A percentile compares a stretch with the other conserved stretches of the same genome.
These are phyloP conservation scores for Eupleurogrammus muticus DNA, from an alignment of 2,797 vertebrate genomes.

Conservation along the genomic window DNA sequence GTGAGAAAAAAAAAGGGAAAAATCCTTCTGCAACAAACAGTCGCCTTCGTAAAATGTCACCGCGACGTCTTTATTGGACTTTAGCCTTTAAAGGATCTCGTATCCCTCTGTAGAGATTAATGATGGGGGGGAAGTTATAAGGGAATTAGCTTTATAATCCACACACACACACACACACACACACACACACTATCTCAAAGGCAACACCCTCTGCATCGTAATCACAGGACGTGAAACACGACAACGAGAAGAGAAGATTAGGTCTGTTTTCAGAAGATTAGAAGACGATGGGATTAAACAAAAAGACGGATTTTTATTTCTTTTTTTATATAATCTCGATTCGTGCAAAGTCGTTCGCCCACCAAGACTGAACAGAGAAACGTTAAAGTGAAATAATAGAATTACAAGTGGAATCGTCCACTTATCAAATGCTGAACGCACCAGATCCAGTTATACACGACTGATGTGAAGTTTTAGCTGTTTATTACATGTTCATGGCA, in stretches of 20 bases:
- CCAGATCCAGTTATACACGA: conserved; percentile 24
- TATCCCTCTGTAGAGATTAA: conserved; percentile 69
- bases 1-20: too few relatives aligned
- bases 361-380: too few relatives aligned
- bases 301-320: too few relatives aligned
- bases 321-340: too few relatives aligned
- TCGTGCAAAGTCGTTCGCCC: too few relatives aligned
- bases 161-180: too few relatives aligned
- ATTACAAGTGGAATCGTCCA: conserved; percentile 50
- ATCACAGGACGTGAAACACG: conserved; percentile 45
- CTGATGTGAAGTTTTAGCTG: conserved; percentile 12
- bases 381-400: conserved; percentile 59
- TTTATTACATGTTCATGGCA: conserved; percentile 1
- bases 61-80: conserved; percentile 71
- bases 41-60: conserved; percentile 63
- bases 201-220: conserved; percentile 64
- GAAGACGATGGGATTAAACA: conserved; percentile 36
- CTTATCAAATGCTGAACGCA: conserved; percentile 49
- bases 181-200: conserved; percentile 64
- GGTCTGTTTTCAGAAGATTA: too few relatives aligned
- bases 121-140: conserved; percentile 53
- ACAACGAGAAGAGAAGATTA: neutral
- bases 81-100: conserved; percentile 66
- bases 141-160: conserved; percentile 69
- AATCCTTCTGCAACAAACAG: neutral